These are phyloP conservation scores for Euleptes europaea DNA, from an alignment of 2,113 vertebrate genomes.

Conservation along the genomic window DNA sequence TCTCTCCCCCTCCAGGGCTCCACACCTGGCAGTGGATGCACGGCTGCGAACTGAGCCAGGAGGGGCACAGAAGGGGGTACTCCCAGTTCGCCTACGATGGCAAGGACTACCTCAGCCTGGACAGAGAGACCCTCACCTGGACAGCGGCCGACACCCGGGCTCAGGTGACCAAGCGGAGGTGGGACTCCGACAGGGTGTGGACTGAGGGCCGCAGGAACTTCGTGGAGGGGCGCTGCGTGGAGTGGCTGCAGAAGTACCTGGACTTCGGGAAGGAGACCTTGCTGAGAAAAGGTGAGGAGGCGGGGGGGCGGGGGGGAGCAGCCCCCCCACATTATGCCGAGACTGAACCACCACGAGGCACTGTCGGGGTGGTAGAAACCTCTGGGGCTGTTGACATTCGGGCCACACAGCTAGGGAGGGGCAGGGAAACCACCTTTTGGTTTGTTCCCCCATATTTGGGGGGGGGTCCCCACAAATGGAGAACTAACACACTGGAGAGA, in stretches of 20 bases:
- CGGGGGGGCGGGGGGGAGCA: not conserved
- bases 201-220: not conserved
- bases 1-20: not conserved
- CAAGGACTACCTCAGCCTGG: conserved; percentile 23
- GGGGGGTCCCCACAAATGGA: too few relatives aligned
- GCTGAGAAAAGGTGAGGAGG: conserved; percentile 13
- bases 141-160: not conserved
- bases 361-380: too few relatives aligned
- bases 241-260: conserved; percentile 19
- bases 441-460: too few relatives aligned
- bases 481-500: too few relatives aligned
- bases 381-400: too few relatives aligned
- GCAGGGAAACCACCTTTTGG: too few relatives aligned
- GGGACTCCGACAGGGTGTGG: not conserved
- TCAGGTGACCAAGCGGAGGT: not conserved
- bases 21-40: not conserved
- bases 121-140: not conserved
- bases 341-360: not conserved
- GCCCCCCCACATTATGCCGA: not conserved
- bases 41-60: not conserved
- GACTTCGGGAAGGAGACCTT: not conserved
- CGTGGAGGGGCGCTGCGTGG: conserved; percentile 22
- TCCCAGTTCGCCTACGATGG: conserved; percentile 27
- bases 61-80: not conserved
- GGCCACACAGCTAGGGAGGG: too few relatives aligned